phyloP scores from a whole-genome alignment of 2,888 invertebrate genomes.

The Ariolimax columbianus region DNA sequence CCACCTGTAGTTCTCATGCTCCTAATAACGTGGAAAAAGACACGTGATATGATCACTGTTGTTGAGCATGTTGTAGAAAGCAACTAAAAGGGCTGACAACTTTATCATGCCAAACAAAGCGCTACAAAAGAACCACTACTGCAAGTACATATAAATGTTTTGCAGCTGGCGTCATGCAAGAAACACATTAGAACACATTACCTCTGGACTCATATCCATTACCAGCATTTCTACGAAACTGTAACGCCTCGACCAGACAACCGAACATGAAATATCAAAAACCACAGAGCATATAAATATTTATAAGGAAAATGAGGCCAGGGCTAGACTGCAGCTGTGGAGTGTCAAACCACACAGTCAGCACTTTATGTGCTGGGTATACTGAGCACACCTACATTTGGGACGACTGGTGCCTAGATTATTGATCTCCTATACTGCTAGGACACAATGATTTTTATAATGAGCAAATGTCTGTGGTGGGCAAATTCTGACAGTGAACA shows the following conservation, averaged over 20 bases:
- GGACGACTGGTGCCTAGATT: not conserved
- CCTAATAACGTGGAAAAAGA: no score
- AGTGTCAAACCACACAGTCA: not conserved
- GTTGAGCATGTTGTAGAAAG: no score
- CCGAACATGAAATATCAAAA: constrained; percentile 5
- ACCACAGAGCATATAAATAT: constrained; percentile 25
- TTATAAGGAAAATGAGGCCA: constrained; percentile 18
- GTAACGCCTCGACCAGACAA: not conserved
- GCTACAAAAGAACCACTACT: no score
- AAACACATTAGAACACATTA: no score
- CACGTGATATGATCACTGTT: no score
- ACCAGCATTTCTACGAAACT: not conserved
- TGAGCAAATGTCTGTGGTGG: no score
- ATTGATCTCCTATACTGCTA: not conserved
- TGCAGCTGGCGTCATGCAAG: no score
- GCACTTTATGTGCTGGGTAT: constrained; percentile 17
- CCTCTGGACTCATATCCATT: constrained; percentile 10
- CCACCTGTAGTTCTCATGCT: no score
- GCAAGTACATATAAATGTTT: no score
- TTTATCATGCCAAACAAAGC: no score
- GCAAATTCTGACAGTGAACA: no score
- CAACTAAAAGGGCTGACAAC: no score
- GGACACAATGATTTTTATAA: not conserved
- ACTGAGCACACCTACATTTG: not conserved
- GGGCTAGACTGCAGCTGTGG: constrained; percentile 11